Evolutionary conservation across 2,113 vertebrate genomes (phyloP).

Genomic region (Columba livia): DNA sequence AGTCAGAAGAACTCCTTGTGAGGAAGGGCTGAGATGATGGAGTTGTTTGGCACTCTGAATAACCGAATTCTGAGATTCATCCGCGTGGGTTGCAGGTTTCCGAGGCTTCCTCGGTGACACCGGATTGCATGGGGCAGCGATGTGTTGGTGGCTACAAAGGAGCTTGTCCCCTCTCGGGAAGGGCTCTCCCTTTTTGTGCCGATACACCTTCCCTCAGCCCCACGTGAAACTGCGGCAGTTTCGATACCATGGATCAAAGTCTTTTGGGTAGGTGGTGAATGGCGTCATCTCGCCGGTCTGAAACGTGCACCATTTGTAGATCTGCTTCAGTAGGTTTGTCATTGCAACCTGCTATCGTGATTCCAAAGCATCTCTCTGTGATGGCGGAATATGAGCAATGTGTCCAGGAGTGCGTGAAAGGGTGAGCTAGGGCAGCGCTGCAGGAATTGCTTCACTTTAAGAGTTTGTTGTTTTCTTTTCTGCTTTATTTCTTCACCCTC

Average conservation of each 20-base stretch:
- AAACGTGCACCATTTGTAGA: neutral
- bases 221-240: too few species aligned
- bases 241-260: neutral
- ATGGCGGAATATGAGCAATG: neutral
- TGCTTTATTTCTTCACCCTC: neutral
- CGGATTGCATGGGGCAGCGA: rapidly evolving
- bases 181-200: neutral
- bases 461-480: neutral
- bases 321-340: neutral
- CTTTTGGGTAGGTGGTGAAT: neutral
- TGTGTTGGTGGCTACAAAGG: rapidly evolving
- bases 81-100: rapidly evolving
- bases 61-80: neutral
- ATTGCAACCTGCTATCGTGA: neutral
- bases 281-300: neutral
- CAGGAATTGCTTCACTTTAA: neutral
- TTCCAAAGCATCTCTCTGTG: neutral
- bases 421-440: neutral
- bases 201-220: neutral
- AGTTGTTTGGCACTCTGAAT: neutral
- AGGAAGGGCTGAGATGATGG: neutral
- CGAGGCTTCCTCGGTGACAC: neutral
- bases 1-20: neutral
- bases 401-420: rapidly evolving
- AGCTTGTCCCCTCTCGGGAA: neutral